Evolutionary conservation across 2,113 vertebrate species (phyloP).

Genomic region (Actenoides lindsayi): DNA sequence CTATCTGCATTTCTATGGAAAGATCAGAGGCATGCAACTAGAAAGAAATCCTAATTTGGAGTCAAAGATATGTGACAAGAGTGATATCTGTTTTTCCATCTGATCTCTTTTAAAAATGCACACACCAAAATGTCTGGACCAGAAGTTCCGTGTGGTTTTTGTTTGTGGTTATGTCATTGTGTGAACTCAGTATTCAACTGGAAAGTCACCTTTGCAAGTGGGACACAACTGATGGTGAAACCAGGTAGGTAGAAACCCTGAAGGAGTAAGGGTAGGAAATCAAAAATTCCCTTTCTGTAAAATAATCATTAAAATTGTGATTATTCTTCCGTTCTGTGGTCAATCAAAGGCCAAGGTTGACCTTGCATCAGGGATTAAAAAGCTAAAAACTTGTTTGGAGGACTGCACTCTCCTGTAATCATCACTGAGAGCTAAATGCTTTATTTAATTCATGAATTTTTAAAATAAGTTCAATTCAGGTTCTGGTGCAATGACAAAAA

Average conservation of each 20-base stretch:
- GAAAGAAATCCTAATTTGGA: not conserved
- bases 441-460: not conserved
- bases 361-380: conserved; percentile 35
- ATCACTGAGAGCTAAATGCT: not conserved
- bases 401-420: not conserved
- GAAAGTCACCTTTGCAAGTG: conserved; percentile 16
- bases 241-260: not conserved
- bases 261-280: not conserved
- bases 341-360: not conserved
- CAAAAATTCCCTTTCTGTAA: not conserved
- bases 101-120: not conserved
- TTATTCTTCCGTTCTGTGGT: not conserved
- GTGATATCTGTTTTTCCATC: not conserved
- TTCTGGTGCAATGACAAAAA: not conserved
- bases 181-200: not conserved
- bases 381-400: conserved; percentile 23
- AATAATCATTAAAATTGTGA: not conserved
- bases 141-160: not conserved
- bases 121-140: not conserved
- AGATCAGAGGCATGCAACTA: not conserved
- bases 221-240: conserved; percentile 10
- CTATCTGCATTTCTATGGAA: not conserved
- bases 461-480: not conserved
- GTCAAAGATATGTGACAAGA: not conserved
- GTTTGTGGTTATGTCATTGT: not conserved